Conservation (phyloP, 2,113 vertebrate genomes). For the Pleuronectes platessa region DNA sequence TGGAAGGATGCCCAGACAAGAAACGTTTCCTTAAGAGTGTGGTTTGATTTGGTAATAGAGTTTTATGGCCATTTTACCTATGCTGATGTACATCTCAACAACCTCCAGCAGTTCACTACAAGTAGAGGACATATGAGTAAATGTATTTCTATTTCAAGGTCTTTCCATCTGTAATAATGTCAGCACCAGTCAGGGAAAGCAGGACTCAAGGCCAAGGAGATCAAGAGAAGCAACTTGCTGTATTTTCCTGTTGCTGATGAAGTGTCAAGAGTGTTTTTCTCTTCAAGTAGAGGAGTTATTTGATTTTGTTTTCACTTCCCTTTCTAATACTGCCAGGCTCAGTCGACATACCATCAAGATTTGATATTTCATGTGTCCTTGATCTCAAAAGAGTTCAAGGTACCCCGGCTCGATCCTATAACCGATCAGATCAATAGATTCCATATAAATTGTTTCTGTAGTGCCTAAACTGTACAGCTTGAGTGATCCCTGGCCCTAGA, state of each 20-base stretch:
- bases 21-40: slow-evolving; percentile 70
- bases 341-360: slow-evolving; percentile 42
- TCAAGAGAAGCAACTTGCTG: slow-evolving; percentile 27
- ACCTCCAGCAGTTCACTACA: slow-evolving; percentile 46
- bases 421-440: slow-evolving; percentile 43
- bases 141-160: slow-evolving; percentile 60
- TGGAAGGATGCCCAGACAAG: slow-evolving; percentile 71
- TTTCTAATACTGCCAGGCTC: slow-evolving; percentile 21
- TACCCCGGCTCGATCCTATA: slow-evolving; percentile 12
- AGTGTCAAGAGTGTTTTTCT: slow-evolving; percentile 43
- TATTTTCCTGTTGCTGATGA: slow-evolving; percentile 46
- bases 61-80: slow-evolving; percentile 70
- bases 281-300: neutral
- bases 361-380: slow-evolving; percentile 36
- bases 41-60: slow-evolving; percentile 75
- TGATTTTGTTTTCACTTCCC: neutral
- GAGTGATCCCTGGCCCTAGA: neutral
- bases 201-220: slow-evolving; percentile 45
- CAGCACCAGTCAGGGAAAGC: slow-evolving; percentile 43
- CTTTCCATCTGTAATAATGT: slow-evolving; percentile 54
- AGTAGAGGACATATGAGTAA: slow-evolving; percentile 35
- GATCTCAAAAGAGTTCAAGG: slow-evolving; percentile 37
- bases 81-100: slow-evolving; percentile 55
- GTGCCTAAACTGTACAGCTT: neutral
- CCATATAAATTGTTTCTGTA: neutral